Evolutionary conservation across 2,797 vertebrate genomes (phyloP), one percentile per base, ranked within the genome.

Genomic region (Heliangelus exortis): DNA sequence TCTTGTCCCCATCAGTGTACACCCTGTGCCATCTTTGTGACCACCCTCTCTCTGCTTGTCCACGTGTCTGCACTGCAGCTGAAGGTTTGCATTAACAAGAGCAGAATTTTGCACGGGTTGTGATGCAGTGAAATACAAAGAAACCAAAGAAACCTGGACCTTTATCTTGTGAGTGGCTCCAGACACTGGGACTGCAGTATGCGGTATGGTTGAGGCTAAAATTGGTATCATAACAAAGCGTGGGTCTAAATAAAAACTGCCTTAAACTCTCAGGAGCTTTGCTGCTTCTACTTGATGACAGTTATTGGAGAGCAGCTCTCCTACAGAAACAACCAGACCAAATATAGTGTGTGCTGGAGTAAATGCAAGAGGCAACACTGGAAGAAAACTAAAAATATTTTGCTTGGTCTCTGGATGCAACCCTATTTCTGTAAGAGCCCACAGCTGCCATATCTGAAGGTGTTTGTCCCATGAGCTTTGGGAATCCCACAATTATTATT

Each of bases 181-280:
- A 84, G 65, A 31, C 48, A 2, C 33, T 20, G n/a, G 47, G 33
- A 73, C 86, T 88, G 85, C 51, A 63, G 55, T 20, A 14, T 41
- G 53, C 39, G 22, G 69, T 28, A 45, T 19, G 39, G 29, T 66
- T 81, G 91, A 79, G 51, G 58, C 76, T 93, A 90, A 94, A 91
- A 58, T 79, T 73, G 73, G 85, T 91, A 91, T 81, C 85, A 66
- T 72, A 95, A 96, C 62, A 93, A 94, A 91, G 67, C 1, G 8
- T 66, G 74, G 47, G 39, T 81, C 87, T 95, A 93, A 90, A 82
- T 57, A 91, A 85, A 77, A 92, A 48, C 82, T 83, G 76, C 39
- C 68, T 92, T 89, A 85, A 94, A 39, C 63, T 88, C 71, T 48
- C 79, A 75, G 48, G 55, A 84, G 85, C 17, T 75, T 75, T 90